A percentile compares a stretch with the other conserved stretches of the same genome.
These are phyloP conservation scores for Microcebus lehilahytsara DNA, from an alignment of 2,113 vertebrate species.

Conservation along the genomic window DNA sequence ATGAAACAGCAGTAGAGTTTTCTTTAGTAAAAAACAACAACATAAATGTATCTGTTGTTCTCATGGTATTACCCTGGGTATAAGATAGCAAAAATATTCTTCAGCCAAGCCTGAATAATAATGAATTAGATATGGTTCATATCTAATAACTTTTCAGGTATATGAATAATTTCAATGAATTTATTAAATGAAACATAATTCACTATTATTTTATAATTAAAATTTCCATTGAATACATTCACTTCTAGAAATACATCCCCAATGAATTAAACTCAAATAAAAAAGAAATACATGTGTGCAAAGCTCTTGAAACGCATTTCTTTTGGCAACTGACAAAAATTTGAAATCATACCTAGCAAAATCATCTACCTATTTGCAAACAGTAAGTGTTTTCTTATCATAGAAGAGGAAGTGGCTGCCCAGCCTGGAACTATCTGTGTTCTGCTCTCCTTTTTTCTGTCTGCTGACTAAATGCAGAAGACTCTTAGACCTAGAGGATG, in stretches of 20 bases:
- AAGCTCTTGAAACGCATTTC: slow-evolving; percentile 4
- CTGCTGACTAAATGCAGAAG: neutral
- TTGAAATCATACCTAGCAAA: neutral
- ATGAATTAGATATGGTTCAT: neutral
- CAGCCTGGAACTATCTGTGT: neutral
- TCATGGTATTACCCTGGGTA: neutral
- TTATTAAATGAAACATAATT: slow-evolving; percentile 34
- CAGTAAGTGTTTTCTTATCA: neutral
- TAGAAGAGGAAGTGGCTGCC: neutral
- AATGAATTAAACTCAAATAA: slow-evolving; percentile 29
- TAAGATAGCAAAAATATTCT: neutral
- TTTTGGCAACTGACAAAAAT: neutral
- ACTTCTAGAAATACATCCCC: slow-evolving; percentile 25
- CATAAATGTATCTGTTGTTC: neutral
- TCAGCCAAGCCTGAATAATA: neutral
- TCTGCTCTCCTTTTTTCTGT: neutral
- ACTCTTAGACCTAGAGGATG: neutral
- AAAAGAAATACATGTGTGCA: neutral
- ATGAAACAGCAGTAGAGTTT: neutral
- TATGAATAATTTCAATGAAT: neutral
- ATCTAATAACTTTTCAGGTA: neutral
- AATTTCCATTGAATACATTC: neutral
- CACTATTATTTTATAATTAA: slow-evolving; percentile 1
- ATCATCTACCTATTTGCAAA: neutral
- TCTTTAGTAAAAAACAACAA: neutral